phyloP scores from a whole-genome alignment of 2,888 invertebrate genomes.

The Leucophora obtusa region DNA sequence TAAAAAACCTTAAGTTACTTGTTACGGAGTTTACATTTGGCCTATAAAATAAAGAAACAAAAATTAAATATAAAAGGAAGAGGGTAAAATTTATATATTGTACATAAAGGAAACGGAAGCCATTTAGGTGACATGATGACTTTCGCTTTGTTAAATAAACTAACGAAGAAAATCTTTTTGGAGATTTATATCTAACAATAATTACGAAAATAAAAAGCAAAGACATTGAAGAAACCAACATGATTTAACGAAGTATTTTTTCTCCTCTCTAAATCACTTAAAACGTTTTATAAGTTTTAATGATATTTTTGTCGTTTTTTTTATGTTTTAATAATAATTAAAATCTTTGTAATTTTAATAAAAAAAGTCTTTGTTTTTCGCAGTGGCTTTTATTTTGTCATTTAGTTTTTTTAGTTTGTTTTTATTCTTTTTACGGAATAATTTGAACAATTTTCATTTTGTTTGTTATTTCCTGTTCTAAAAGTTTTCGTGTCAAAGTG shows the following conservation, averaged over 20 bases:
- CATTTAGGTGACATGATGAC: constrained; percentile 50
- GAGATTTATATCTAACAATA: not conserved
- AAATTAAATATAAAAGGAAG: not conserved
- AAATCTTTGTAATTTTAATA: not conserved
- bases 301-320: not conserved
- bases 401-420: not conserved
- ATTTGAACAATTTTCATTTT: constrained; percentile 46
- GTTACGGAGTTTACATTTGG: too few species aligned
- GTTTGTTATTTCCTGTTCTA: constrained; percentile 38
- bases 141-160: constrained; percentile 42
- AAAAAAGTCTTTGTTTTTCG: not conserved
- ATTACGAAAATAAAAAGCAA: not conserved
- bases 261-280: not conserved
- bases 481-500: constrained; percentile 43
- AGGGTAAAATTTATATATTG: not conserved
- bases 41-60: too few species aligned
- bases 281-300: not conserved
- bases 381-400: not conserved
- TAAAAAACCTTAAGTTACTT: too few species aligned
- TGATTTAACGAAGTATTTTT: not conserved
- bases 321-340: not conserved
- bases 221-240: not conserved
- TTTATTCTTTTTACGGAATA: constrained; percentile 11
- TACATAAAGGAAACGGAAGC: constrained; percentile 50
- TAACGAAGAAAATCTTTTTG: not conserved